These are phyloP conservation scores for Plodia interpunctella DNA, from an alignment of 1,140 invertebrate species.

Conservation along the genomic window DNA sequence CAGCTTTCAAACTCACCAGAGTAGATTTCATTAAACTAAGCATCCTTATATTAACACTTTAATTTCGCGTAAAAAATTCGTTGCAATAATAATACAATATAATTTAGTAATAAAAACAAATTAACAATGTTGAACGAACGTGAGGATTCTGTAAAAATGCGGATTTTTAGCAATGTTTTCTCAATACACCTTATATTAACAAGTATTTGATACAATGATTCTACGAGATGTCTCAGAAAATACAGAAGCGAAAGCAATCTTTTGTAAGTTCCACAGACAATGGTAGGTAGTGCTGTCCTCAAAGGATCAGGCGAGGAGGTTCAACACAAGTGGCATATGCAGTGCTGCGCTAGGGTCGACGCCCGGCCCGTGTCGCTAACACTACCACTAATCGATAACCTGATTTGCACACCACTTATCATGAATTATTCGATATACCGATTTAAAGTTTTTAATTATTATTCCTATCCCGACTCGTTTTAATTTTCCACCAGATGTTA, in stretches of 20 bases:
- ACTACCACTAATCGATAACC: constrained; percentile 68
- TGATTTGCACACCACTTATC: constrained; percentile 58
- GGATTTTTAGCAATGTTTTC: no score
- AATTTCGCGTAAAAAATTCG: no score
- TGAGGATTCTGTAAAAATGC: no score
- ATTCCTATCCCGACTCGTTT: constrained; percentile 21
- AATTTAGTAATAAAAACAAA: no score
- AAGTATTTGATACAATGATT: not conserved
- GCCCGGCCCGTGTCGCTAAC: constrained; percentile 44
- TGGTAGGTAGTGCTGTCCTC: not conserved
- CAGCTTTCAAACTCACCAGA: not conserved
- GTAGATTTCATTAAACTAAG: no score
- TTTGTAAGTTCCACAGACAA: not conserved
- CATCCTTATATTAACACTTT: no score
- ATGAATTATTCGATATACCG: constrained; percentile 35
- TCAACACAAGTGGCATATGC: constrained; percentile 13
- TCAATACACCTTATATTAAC: no score
- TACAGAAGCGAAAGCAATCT: not conserved
- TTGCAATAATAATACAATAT: no score
- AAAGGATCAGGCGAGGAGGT: constrained; percentile 15
- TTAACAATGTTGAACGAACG: no score
- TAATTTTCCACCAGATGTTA: constrained; percentile 11
- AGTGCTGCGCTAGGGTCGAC: constrained; percentile 40
- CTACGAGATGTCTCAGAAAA: not conserved
- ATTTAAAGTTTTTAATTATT: constrained; percentile 30